These are phyloP conservation scores for Dimorphilus gyrociliatus DNA, from an alignment of 2,888 invertebrate species.

Conservation along the genomic window DNA sequence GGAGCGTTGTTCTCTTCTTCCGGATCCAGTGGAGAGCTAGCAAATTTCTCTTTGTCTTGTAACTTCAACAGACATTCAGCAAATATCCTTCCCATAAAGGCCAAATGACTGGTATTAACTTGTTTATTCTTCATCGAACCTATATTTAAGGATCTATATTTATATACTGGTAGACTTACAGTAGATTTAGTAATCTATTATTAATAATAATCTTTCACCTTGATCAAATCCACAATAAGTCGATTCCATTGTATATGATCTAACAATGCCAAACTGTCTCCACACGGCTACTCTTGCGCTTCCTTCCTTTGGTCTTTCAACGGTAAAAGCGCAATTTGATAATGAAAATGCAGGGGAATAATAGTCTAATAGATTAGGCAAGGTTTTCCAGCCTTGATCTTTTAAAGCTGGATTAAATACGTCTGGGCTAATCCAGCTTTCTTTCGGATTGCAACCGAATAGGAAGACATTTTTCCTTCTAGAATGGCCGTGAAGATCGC, in stretches of 20 bases:
- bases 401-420: constrained; percentile 22
- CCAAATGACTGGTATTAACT: no score
- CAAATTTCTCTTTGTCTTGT: no score
- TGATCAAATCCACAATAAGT: constrained; percentile 68
- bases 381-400: constrained; percentile 41
- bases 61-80: no score
- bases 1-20: no score
- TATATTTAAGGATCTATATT: no score
- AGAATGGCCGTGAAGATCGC: constrained; percentile 51
- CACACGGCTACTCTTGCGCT: constrained; percentile 70
- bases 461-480: constrained; percentile 85
- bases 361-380: constrained; percentile 55
- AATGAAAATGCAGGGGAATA: constrained; percentile 54
- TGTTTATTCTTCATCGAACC: no score
- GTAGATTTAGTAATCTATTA: no score
- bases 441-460: constrained; percentile 60
- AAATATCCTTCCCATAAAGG: no score
- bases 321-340: constrained; percentile 56
- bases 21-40: no score
- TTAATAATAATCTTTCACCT: no score
- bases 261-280: constrained; percentile 59
- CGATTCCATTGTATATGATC: constrained; percentile 68
- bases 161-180: no score
- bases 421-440: constrained; percentile 33
- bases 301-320: constrained; percentile 59